Evolutionary conservation across 2,797 vertebrate species (phyloP), one percentile per base, ranked within the genome.

Genomic region (Sebastes cheni): DNA sequence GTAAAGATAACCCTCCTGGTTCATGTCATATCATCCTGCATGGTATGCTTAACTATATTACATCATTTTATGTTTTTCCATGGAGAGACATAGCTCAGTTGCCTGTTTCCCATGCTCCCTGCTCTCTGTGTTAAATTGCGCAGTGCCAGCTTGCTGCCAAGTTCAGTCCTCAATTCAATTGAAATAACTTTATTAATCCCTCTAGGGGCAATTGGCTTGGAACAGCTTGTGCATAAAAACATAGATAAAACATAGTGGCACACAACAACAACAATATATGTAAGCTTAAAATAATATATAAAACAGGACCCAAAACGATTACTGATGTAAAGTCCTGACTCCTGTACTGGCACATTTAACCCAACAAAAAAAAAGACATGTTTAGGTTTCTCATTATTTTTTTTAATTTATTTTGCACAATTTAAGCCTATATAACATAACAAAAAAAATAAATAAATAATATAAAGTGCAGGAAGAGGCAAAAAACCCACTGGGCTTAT

Each of bases 1-100:
- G 83, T 71, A 32, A 34, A 89, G 87, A 93, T 93, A 92, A 89
- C 73, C 73, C 56, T 25, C 42, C 46, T 12, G 67, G 62, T 79
- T 14, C 22, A 4, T 80, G 71, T 54, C 81, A 8, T 70, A 29
- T 72, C 72, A 36, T 42, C 20, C 32, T 32, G 46, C 27, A 42
- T 32, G 20, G 4, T 52, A 5, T 55, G 14, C 32, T 36, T 32
- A 29, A 29, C 25, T 29, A 22, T 9, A 46, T 67, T 30, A 30
- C 20, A 55, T 18, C 11, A 16, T 52, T 39, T 5, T 8, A 8
- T 66, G 13, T 75, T 68, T 68, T 12, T 55, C 20, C 6, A 11
- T 14, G 2, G 6, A 25, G 5, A 20, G 4, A 52, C 11, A 20
- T 22, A 32, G 4, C 3, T 67, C 20, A 8, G 23, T 14, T 62